Evolutionary conservation across 2,888 invertebrate genomes (phyloP).

Genomic region (Willowsia nigromaculata): DNA sequence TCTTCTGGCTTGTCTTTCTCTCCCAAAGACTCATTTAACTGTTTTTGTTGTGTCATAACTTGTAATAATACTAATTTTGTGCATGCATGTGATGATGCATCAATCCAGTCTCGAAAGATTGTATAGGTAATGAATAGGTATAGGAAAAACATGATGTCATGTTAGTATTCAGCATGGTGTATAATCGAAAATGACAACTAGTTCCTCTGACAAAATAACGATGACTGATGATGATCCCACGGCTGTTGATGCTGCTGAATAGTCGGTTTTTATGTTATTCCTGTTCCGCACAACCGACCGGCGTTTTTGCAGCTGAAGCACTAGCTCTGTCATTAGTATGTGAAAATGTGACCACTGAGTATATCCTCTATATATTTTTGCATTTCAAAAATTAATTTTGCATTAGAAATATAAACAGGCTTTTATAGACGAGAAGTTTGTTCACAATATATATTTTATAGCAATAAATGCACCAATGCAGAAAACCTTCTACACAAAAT

Average conservation of each 20-base stretch:
- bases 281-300: constrained; percentile 34
- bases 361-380: neutral
- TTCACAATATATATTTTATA: neutral
- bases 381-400: constrained; percentile 34
- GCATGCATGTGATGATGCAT: neutral
- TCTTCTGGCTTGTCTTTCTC: neutral
- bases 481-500: neutral
- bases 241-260: neutral
- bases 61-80: constrained; percentile 26
- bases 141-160: constrained; percentile 15
- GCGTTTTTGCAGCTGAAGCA: too few species aligned
- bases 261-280: constrained; percentile 35
- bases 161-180: neutral
- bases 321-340: constrained; percentile 51
- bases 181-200: constrained; percentile 38
- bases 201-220: constrained; percentile 16
- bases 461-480: neutral
- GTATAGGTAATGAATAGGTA: constrained; percentile 8
- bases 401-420: constrained; percentile 31
- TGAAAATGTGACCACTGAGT: constrained; percentile 36
- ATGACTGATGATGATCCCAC: constrained; percentile 5
- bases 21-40: neutral
- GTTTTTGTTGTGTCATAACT: neutral
- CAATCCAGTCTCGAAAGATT: neutral
- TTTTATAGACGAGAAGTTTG: neutral